A percentile compares a stretch with the other conserved stretches of the same genome.
Conservation (phyloP, 2,113 vertebrate genomes). For the Gobiocypris rarus region DNA sequence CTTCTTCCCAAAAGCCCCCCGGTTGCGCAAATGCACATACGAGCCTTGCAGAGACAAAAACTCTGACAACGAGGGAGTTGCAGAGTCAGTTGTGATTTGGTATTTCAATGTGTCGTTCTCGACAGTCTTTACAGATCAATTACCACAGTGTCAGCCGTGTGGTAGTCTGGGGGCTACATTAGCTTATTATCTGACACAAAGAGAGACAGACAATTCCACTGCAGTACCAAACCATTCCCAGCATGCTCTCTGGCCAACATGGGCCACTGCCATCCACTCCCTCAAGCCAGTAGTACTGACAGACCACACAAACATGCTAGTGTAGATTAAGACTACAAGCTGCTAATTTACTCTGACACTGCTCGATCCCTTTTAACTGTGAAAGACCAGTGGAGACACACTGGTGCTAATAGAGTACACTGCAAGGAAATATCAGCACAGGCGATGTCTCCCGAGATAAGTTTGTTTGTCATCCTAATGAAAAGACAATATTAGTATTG, state of each 20-base stretch:
- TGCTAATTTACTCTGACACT: constrained; percentile 43
- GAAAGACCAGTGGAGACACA: neutral
- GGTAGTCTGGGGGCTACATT: constrained; percentile 5
- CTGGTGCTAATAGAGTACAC: constrained; percentile 19
- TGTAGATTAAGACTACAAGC: constrained; percentile 52
- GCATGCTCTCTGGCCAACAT: constrained; percentile 10
- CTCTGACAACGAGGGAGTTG: neutral
- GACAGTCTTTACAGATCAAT: constrained; percentile 60
- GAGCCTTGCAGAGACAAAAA: neutral
- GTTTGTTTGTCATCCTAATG: constrained; percentile 13
- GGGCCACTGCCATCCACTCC: neutral
- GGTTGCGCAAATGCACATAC: neutral
- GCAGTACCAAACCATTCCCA: neutral
- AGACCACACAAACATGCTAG: constrained; percentile 58
- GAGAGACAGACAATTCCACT: constrained; percentile 19
- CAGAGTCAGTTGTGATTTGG: constrained; percentile 29
- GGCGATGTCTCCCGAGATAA: neutral
- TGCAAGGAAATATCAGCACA: constrained; percentile 1
- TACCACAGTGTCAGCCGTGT: neutral
- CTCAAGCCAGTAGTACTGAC: constrained; percentile 22
- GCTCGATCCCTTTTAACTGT: constrained; percentile 24
- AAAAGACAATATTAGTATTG: constrained; percentile 34
- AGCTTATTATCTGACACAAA: constrained; percentile 32
- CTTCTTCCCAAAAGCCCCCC: constrained; percentile 58
- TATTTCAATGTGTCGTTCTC: constrained; percentile 54